A percentile compares a stretch with the other conserved stretches of the same genome.
Evolutionary conservation across 2,888 invertebrate species (phyloP).

Genomic region (Plagiodera versicolora): DNA sequence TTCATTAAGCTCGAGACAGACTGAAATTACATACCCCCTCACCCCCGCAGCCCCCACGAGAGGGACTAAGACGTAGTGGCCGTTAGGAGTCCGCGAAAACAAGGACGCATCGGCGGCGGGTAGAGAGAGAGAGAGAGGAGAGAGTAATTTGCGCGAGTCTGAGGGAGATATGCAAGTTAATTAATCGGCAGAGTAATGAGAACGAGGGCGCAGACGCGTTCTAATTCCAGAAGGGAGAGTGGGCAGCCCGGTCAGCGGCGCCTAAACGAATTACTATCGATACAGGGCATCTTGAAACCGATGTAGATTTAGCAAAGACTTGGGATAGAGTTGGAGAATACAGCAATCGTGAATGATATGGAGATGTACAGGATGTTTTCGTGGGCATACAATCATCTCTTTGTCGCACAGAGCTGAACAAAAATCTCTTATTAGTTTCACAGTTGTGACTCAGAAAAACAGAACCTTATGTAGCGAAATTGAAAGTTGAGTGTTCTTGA

Average conservation of each 20-base stretch:
- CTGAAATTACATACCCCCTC: conserved; percentile 56
- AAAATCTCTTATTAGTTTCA: too few species aligned
- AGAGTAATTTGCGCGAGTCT: conserved; percentile 52
- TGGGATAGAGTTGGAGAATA: too few species aligned
- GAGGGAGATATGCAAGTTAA: conserved; percentile 58
- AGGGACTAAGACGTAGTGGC: conserved; percentile 47
- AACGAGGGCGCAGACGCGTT: conserved; percentile 53
- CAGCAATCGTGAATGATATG: too few species aligned
- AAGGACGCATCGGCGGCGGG: conserved; percentile 38
- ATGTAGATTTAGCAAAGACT: too few species aligned
- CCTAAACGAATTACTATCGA: conserved; percentile 59
- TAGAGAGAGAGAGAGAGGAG: conserved; percentile 37
- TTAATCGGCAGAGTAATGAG: conserved; percentile 59
- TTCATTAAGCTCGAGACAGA: conserved; percentile 57
- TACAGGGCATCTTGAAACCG: conserved; percentile 24
- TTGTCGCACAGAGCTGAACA: too few species aligned
- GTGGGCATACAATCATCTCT: too few species aligned
- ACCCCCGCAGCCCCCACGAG: conserved; percentile 36
- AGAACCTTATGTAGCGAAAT: too few species aligned
- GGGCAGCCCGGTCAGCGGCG: conserved; percentile 52
- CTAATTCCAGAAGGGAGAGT: conserved; percentile 38
- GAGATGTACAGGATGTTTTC: too few species aligned
- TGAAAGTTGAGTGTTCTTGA: too few species aligned
- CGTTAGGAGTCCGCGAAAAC: conserved; percentile 40
- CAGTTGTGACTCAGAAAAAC: too few species aligned